Base-by-base conservation (phyloP, 2,888 invertebrate species). In the Nephrotoma guestfalica region DNA sequence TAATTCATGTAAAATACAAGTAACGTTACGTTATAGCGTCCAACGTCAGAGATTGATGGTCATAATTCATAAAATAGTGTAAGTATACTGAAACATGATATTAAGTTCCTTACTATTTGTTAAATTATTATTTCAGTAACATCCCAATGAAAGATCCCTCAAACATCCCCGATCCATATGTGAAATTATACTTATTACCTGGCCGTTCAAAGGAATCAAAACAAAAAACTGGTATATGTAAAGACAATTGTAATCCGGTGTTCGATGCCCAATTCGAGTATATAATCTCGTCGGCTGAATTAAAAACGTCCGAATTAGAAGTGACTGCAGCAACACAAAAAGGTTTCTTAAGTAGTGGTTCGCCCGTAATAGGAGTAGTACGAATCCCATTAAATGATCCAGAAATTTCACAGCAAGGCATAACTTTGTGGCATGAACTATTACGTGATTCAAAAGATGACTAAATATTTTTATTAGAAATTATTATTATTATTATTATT, bases 211-310 rank as follows among this genome's bases (percentile, higher is more conserved):
- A 96, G 91, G 97, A 97, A 88, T 95, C 96, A 0, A 97, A 97
- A 91, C 94, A 97, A 84, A 97, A 97, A 92, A 97, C 97, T 13
- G 93, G 93, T 88, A 95, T 96, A 89, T 42, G 41, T 9, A 97
- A 97, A 90, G 97, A 98, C 91, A 97, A 95, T 90, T 97, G 97
- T 90, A 97, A 96, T 93, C 98, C 98, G 0, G 93, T 96, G 41
- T 98, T 95, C 90, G 98, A 98, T 91, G 97, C 97, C 90, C 95
- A 95, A 88, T 97, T 98, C 90, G 98, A 98, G 90, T 98, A 97
- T 93, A 92, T 95, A 85, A 94, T 98, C 88, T 96, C 96, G 0
- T 94, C 95, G 88, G 95, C 95, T 1, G 98, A 98, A 90, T 91
- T 98, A 86, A 93, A 94, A 89, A 94, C 94, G 85, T 94, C 95